Conservation (phyloP, 2,113 vertebrate species). For the Equus przewalskii region DNA sequence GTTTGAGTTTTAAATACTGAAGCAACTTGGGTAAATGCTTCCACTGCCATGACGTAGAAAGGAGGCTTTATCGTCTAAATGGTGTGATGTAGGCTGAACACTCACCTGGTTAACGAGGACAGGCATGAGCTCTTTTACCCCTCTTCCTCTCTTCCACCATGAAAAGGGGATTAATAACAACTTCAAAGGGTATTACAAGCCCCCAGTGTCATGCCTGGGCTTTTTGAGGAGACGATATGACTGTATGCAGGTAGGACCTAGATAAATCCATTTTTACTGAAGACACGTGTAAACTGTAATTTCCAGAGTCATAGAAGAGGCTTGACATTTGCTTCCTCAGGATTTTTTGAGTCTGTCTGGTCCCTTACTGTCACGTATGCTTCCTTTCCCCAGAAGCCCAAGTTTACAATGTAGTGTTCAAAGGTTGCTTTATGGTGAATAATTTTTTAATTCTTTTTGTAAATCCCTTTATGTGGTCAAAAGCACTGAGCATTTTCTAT, state of each 20-base stretch:
- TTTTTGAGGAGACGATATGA: neutral
- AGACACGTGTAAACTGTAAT: neutral
- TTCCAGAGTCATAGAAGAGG: neutral
- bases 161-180: conserved; percentile 53
- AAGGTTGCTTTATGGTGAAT: neutral
- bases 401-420: neutral
- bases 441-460: neutral
- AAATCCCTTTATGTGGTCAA: neutral
- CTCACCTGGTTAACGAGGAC: neutral
- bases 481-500: neutral
- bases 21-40: neutral
- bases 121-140: neutral
- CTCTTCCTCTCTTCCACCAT: neutral
- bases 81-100: fast-evolving
- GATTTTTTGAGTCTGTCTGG: neutral
- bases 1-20: neutral
- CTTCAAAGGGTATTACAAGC: conserved; percentile 37
- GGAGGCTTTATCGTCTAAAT: neutral
- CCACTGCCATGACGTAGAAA: neutral
- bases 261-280: neutral
- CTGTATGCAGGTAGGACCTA: neutral
- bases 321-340: fast-evolving
- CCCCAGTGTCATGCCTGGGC: neutral
- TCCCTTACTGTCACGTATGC: neutral
- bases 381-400: neutral